A percentile compares a stretch with the other conserved stretches of the same genome.
These are phyloP conservation scores for Caenorhabditis auriculariae DNA, from an alignment of 2,888 invertebrate genomes.

Conservation along the genomic window DNA sequence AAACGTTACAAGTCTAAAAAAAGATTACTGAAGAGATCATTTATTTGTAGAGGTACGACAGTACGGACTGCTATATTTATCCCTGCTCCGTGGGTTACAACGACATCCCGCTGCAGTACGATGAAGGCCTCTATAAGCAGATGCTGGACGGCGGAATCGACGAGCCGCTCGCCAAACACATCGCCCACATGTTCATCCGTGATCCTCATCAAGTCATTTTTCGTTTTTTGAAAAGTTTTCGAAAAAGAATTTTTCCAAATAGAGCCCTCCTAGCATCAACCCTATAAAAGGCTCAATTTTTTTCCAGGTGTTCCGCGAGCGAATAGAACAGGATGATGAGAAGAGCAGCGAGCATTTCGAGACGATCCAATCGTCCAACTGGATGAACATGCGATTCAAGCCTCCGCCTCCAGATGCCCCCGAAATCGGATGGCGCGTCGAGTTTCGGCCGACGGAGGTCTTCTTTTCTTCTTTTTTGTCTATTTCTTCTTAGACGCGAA, in stretches of 20 bases:
- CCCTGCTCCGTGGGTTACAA: slow-evolving; percentile 82
- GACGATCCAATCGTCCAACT: slow-evolving; percentile 65
- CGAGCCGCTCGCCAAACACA: slow-evolving; percentile 86
- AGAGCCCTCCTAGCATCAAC: too few relatives aligned
- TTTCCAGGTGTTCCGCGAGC: slow-evolving; percentile 74
- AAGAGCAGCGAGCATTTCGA: slow-evolving; percentile 98
- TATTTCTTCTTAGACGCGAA: not conserved
- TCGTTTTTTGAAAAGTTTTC: slow-evolving; percentile 1
- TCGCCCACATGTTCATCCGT: slow-evolving; percentile 95
- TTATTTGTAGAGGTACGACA: slow-evolving; percentile 77
- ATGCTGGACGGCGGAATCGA: slow-evolving; percentile 87
- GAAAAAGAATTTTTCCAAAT: too few relatives aligned
- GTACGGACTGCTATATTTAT: slow-evolving; percentile 93
- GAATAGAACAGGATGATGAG: slow-evolving; percentile 86
- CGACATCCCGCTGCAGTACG: slow-evolving; percentile 77
- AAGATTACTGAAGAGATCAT: not conserved
- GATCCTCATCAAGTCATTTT: slow-evolving; percentile 81
- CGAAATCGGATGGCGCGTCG: slow-evolving; percentile 97
- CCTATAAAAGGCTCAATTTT: too few relatives aligned
- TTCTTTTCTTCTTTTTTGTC: not conserved
- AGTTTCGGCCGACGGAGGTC: slow-evolving; percentile 88
- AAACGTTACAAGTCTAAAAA: not conserved
- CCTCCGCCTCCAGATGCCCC: slow-evolving; percentile 89
- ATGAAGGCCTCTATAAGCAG: slow-evolving; percentile 69
- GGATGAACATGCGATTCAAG: slow-evolving; percentile 63